Conservation (phyloP, 1,140 invertebrate species). For the Ostrea denselamellosa region DNA sequence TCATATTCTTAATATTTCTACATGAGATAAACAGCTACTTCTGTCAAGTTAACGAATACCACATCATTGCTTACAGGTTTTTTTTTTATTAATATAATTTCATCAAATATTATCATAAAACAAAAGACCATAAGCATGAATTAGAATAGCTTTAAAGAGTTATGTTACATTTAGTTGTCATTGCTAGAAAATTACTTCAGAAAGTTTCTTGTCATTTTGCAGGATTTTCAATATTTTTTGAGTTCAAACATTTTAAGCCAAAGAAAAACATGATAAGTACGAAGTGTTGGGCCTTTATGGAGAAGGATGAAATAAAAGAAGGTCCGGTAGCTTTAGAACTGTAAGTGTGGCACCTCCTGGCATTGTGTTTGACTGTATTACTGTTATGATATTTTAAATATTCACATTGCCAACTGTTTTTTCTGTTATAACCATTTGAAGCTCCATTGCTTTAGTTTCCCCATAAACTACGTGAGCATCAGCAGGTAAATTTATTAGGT, state of each 20-base stretch:
- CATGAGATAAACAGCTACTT: too few species aligned
- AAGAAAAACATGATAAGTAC: slow-evolving; percentile 73
- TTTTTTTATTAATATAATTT: too few species aligned
- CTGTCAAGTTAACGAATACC: too few species aligned
- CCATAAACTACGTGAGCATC: too few species aligned
- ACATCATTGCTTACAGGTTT: too few species aligned
- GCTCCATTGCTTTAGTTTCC: not conserved
- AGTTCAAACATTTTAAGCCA: slow-evolving; percentile 77
- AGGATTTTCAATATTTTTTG: slow-evolving; percentile 77
- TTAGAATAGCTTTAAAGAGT: too few species aligned
- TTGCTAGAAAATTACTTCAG: too few species aligned
- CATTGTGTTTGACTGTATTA: not conserved
- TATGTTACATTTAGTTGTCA: too few species aligned
- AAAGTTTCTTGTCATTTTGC: slow-evolving; percentile 44
- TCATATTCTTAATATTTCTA: too few species aligned
- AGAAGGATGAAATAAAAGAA: slow-evolving; percentile 76
- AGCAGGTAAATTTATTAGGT: not conserved
- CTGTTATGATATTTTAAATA: not conserved
- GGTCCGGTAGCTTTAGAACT: slow-evolving; percentile 71
- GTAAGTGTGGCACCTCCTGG: slow-evolving; percentile 56
- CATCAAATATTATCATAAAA: too few species aligned
- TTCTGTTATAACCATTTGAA: not conserved
- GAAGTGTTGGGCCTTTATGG: slow-evolving; percentile 75
- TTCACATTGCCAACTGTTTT: not conserved
- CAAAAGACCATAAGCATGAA: too few species aligned